Evolutionary conservation across 2,888 invertebrate species (phyloP).

Genomic region (Rapana venosa): DNA sequence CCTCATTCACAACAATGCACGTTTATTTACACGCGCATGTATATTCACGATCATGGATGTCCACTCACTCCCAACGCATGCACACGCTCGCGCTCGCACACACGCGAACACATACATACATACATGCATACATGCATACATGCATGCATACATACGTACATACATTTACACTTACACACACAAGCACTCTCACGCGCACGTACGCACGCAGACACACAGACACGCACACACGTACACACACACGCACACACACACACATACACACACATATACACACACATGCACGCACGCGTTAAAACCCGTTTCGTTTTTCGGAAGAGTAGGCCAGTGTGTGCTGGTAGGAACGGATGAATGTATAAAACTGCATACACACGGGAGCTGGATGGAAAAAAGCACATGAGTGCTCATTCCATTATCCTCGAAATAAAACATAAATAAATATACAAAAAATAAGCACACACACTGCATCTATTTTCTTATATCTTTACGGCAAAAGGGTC

Average conservation of each 20-base stretch:
- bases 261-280: neutral
- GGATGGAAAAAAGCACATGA: no score
- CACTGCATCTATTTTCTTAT: no score
- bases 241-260: neutral
- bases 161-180: neutral
- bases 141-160: neutral
- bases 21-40: neutral
- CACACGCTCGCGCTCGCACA: neutral
- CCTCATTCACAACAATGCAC: neutral
- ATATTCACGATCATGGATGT: neutral
- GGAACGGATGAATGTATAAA: no score
- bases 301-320: no score
- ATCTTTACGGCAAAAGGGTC: no score
- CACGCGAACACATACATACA: neutral
- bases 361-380: no score
- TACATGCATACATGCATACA: neutral
- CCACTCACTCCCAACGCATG: neutral
- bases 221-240: neutral
- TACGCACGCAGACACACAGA: constrained; percentile 18
- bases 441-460: no score
- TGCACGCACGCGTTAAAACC: no score
- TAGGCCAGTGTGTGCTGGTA: no score
- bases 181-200: neutral
- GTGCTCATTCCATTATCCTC: no score
- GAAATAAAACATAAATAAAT: no score